Base-by-base conservation (phyloP, 1,140 invertebrate species). In the Zaprionus nigranus region DNA sequence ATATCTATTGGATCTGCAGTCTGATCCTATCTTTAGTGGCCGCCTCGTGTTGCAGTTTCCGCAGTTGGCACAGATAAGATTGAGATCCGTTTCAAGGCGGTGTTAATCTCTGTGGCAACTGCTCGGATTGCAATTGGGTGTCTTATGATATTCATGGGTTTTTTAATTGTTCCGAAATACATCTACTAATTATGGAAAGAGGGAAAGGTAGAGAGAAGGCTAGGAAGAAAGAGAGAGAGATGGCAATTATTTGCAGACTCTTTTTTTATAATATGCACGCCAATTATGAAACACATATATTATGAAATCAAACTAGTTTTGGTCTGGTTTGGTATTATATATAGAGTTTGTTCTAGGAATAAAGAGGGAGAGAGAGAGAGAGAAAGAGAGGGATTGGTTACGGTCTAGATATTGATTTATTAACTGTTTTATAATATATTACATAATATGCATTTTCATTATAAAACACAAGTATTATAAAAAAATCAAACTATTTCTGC, bases 11-110 rank as follows among this genome's bases (percentile, higher is more conserved):
- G 40, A 63, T 78, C 53, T 80, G 40, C 38, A 43, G 28, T 4
- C 54, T 73, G 84, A 84, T 87, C 75, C 64, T 81, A 83, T 87
- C 83, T 84, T 62, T 79, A 78, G 81, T 75, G 81, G 54, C 85
- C 69, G 70, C 68, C 71, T 87, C 84, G 56, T 30, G 60, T 87
- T 81, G 75, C 84, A 75, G 53, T 73, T 78, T 78, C 53, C 60
- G 38, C 64, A 51, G 30, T 51, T 15, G 36, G 12, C 36, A 38
- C 12, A 38, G 36, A 38, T 38, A 38, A 38, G 40, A 46, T 17
- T 17, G 40, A 5, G 40, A 46, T 46, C n/a, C 15, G 46, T 51
- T 51, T 22, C 46, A 7, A 22, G 43, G 9, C 43, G 17, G 43
- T 22, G 46, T 51, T 51, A 51, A 51, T 51, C 46, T 51, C 46